Base-by-base conservation (phyloP, 2,888 invertebrate species). In the Blomia tropicalis region DNA sequence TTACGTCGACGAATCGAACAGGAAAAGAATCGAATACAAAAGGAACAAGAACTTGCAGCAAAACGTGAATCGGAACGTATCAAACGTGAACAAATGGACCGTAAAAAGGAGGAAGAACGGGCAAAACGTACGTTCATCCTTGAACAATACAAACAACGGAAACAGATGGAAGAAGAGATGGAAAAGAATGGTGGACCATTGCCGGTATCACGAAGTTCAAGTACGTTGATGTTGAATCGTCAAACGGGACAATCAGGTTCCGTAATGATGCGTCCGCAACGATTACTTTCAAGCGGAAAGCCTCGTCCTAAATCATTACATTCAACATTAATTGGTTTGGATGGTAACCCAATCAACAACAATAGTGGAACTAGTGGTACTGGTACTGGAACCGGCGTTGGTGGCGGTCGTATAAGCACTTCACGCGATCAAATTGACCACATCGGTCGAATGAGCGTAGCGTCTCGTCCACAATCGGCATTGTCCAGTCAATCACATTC, bases 81-180 rank as follows among this genome's bases (percentile, higher is more conserved):
- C 83, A 90, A 73, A 80, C 83, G 73, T 80, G 87, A 76, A 77
- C 80, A 71, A 69, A 73, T 70, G 77, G 86, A 72, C 81, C 83
- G 74, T 68, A 79, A 77, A 75, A 80, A 77, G 73, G 83, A 86
- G 70, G 91, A 92, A 71, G 92, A 93, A 74, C 83, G 83, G 70
- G 81, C 84, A n/a, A 79, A 91, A 64, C 77, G 92, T 62, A 85
- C 89, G 68, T 81, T 81, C 67, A 95, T 95, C 72, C 80, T 92
- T 69, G 89, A 90, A 72, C 87, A 90, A 74, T 88, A 93, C 77
- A 86, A 90, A 75, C 78, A 90, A 69, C 89, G 92, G 73, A 93
- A 93, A 75, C 87, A 87, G 62, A 82, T 87, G 66, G 90, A 91
- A 73, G 89, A 90, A 76, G 88, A 89, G n/a, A 56, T 56, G 14